phyloP scores from a whole-genome alignment of 2,113 vertebrate genomes.

The Plestiodon gilberti region DNA sequence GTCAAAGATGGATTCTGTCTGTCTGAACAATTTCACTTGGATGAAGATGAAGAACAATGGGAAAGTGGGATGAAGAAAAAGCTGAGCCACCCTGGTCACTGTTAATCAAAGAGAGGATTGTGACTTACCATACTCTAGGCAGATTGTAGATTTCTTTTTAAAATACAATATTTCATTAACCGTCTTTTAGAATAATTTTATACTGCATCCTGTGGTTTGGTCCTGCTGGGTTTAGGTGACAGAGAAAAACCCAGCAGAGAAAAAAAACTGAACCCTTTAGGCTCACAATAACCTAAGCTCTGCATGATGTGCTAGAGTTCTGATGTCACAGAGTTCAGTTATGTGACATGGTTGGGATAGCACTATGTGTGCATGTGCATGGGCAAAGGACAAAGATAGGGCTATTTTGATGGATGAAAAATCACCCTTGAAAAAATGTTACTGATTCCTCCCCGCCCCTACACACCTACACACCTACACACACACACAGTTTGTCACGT shows the following conservation, averaged over 20 bases:
- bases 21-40: neutral
- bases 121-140: neutral
- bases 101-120: neutral
- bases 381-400: neutral
- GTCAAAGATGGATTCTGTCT: neutral
- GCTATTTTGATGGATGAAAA: neutral
- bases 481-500: neutral
- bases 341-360: neutral
- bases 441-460: too few species aligned
- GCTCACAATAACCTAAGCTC: neutral
- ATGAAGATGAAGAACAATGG: neutral
- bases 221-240: neutral
- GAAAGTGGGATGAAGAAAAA: neutral
- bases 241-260: neutral
- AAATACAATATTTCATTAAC: neutral
- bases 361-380: neutral
- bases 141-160: neutral
- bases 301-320: neutral
- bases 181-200: neutral
- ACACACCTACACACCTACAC: too few species aligned
- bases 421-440: neutral
- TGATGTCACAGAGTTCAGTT: neutral
- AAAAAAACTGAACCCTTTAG: neutral
- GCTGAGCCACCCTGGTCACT: neutral
- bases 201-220: neutral